Percentiles rank a stretch among this genome's conserved stretches.
phyloP scores from a whole-genome alignment of 2,888 invertebrate genomes.

The Mantis religiosa region DNA sequence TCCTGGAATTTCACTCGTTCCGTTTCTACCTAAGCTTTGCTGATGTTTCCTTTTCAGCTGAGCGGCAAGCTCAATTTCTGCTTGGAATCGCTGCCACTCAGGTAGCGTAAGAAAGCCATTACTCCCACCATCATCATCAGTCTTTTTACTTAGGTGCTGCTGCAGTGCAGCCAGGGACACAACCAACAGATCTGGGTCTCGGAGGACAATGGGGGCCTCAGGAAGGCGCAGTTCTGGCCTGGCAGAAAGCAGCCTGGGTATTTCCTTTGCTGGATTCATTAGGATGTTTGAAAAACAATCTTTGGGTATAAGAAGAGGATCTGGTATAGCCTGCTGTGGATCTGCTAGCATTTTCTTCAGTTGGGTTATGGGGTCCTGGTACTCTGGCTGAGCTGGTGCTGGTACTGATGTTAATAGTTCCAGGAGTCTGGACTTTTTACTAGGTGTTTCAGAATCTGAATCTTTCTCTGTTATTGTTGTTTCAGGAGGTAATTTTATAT shows the following conservation, averaged over 20 bases:
- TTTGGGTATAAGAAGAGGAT: constrained; percentile 76
- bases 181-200: constrained; percentile 74
- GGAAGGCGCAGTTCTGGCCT: constrained; percentile 70
- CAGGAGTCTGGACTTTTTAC: constrained; percentile 43
- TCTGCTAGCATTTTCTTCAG: constrained; percentile 63
- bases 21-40: constrained; percentile 35
- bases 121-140: constrained; percentile 34
- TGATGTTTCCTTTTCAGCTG: constrained; percentile 36
- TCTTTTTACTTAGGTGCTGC: constrained; percentile 32
- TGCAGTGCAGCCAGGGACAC: constrained; percentile 70
- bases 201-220: constrained; percentile 67
- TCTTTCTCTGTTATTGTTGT: constrained; percentile 38
- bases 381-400: constrained; percentile 22
- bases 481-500: constrained; percentile 46
- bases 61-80: constrained; percentile 22
- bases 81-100: constrained; percentile 27
- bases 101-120: constrained; percentile 27
- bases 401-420: constrained; percentile 47
- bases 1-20: constrained; percentile 36
- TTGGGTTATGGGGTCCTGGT: constrained; percentile 59
- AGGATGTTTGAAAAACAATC: constrained; percentile 67
- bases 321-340: constrained; percentile 68
- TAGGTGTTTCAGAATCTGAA: constrained; percentile 38
- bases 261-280: constrained; percentile 69
- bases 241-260: constrained; percentile 66